phyloP scores from a whole-genome alignment of 1,140 invertebrate genomes.

The Dendrolimus kikuchii region DNA sequence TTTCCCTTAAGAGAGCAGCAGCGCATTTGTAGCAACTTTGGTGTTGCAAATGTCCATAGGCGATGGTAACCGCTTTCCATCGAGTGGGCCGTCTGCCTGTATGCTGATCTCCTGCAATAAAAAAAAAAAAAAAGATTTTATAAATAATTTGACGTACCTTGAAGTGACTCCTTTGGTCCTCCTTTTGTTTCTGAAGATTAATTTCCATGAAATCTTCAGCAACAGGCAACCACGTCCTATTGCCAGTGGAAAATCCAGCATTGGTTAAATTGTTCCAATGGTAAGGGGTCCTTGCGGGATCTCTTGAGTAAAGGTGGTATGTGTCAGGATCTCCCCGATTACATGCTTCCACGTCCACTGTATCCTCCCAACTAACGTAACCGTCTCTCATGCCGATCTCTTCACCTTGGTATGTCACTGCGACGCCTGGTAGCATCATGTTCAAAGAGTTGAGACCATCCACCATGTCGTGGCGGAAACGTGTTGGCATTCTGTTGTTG shows the following conservation, averaged over 20 bases:
- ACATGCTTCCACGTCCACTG: conserved; percentile 57
- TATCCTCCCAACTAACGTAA: conserved; percentile 71
- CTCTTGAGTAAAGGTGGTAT: conserved; percentile 71
- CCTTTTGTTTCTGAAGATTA: conserved; percentile 67
- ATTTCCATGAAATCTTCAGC: conserved; percentile 71
- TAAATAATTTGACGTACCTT: conserved; percentile 28
- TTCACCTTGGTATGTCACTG: conserved; percentile 83
- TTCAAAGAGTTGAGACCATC: conserved; percentile 78
- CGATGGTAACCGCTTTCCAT: too few species aligned
- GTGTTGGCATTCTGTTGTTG: conserved; percentile 75
- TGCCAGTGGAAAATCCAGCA: conserved; percentile 78
- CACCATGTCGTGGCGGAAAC: conserved; percentile 76
- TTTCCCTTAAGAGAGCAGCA: too few species aligned
- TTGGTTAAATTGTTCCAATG: conserved; percentile 80
- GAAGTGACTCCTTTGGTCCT: conserved; percentile 40
- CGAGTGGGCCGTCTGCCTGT: too few species aligned
- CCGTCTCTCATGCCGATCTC: conserved; percentile 81
- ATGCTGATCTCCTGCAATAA: too few species aligned
- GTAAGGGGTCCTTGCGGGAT: conserved; percentile 83
- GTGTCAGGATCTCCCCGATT: conserved; percentile 41
- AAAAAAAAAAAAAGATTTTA: too few species aligned
- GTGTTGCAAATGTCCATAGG: too few species aligned
- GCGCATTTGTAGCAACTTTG: too few species aligned
- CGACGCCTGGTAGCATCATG: conserved; percentile 78
- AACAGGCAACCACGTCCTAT: conserved; percentile 78